A percentile compares a stretch with the other conserved stretches of the same genome.
Conservation (phyloP, 2,888 invertebrate genomes). For the Microctonus hyperodae region DNA sequence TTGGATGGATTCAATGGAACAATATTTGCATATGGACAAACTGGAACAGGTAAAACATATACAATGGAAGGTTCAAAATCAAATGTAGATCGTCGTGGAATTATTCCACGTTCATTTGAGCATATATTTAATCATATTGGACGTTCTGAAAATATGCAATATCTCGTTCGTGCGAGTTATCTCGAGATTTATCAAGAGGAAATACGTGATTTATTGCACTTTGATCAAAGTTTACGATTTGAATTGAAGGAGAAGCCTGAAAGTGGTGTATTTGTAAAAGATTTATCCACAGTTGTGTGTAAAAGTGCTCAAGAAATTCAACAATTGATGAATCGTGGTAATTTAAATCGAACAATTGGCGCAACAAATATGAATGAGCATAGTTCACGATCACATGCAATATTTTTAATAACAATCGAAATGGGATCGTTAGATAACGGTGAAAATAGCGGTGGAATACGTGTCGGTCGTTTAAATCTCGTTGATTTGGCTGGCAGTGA, state of each 20-base stretch:
- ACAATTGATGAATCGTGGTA: conserved; percentile 91
- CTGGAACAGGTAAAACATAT: conserved; percentile 90
- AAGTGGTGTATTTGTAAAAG: conserved; percentile 93
- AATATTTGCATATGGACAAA: conserved; percentile 99
- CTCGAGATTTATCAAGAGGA: conserved; percentile 97
- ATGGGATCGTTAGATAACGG: conserved; percentile 78
- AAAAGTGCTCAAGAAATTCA: conserved; percentile 94
- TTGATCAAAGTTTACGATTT: conserved; percentile 74
- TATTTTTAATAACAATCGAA: conserved; percentile 97
- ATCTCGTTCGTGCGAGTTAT: conserved; percentile 95
- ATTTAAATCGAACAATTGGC: conserved; percentile 92
- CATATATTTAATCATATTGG: conserved; percentile 97
- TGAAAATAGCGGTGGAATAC: conserved; percentile 57
- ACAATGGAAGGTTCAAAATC: conserved; percentile 77
- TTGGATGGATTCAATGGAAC: conserved; percentile 98
- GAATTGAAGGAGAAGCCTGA: conserved; percentile 81
- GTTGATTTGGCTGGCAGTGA: conserved; percentile 99
- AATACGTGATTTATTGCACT: conserved; percentile 73
- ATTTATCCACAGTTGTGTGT: conserved; percentile 93
- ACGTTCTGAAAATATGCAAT: conserved; percentile 90
- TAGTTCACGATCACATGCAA: conserved; percentile 97
- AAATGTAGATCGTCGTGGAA: conserved; percentile 78
- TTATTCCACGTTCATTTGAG: conserved; percentile 95
- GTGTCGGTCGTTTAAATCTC: conserved; percentile 95
- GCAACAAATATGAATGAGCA: conserved; percentile 99